Evolutionary conservation across 2,113 vertebrate species (phyloP).

Genomic region (Colossoma macropomum): DNA sequence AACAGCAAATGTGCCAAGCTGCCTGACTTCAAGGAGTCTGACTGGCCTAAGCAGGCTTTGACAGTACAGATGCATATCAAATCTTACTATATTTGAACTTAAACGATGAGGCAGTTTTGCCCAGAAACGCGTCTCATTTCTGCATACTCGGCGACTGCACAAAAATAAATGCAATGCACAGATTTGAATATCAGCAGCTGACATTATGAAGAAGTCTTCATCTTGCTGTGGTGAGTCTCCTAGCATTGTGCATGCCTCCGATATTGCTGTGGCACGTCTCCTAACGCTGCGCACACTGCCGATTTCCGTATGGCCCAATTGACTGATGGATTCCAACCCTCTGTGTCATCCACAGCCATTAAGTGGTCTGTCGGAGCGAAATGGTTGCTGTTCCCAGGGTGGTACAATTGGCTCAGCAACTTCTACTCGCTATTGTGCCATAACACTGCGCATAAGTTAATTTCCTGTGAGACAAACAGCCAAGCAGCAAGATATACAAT

Average conservation of each 20-base stretch:
- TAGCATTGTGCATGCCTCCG: slow-evolving; percentile 53
- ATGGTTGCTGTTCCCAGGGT: slow-evolving; percentile 69
- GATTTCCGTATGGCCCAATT: slow-evolving; percentile 63
- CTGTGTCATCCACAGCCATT: slow-evolving; percentile 69
- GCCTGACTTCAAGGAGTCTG: not conserved
- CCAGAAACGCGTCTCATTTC: not conserved
- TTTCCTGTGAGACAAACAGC: slow-evolving; percentile 72
- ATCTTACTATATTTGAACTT: not conserved
- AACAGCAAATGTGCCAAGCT: not conserved
- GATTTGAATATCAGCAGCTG: not conserved
- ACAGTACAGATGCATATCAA: not conserved
- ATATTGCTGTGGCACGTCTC: slow-evolving; percentile 33
- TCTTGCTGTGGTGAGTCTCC: slow-evolving; percentile 28
- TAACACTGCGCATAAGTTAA: slow-evolving; percentile 69
- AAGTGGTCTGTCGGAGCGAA: slow-evolving; percentile 71
- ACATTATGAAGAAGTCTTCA: slow-evolving; percentile 5
- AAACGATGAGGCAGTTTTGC: not conserved
- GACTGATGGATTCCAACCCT: slow-evolving; percentile 70
- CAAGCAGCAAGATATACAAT: slow-evolving; percentile 55
- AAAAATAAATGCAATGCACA: not conserved
- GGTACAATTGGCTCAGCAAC: slow-evolving; percentile 68
- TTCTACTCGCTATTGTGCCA: slow-evolving; percentile 65
- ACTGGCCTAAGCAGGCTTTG: not conserved
- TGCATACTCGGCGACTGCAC: not conserved
- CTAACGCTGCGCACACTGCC: slow-evolving; percentile 51